Evolutionary conservation across 92 coral and sea anemone species (phyloP).

Genomic region (Scolanthus callimorphus): DNA sequence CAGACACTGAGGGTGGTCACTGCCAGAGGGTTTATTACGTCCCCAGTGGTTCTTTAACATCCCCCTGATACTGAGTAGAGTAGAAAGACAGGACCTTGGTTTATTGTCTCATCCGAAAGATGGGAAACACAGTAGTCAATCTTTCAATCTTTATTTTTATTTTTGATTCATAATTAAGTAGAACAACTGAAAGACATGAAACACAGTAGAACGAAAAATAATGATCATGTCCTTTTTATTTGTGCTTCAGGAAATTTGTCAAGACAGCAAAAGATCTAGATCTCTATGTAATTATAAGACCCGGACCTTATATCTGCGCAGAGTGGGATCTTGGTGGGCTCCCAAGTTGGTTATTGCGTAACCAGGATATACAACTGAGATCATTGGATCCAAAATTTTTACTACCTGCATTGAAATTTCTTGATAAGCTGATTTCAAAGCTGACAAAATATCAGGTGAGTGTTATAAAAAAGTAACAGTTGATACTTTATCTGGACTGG

Average conservation of each 20-base stretch:
- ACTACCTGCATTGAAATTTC: constrained; percentile 17
- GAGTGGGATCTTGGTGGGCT: constrained; percentile 78
- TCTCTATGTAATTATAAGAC: constrained; percentile 55
- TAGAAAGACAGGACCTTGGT: too few relatives aligned
- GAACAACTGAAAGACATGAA: too few relatives aligned
- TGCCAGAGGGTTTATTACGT: too few relatives aligned
- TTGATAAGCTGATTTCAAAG: constrained; percentile 28
- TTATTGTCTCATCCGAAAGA: too few relatives aligned
- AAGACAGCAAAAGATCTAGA: constrained; percentile 42
- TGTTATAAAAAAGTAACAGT: constrained; percentile 34
- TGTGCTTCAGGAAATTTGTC: constrained; percentile 46
- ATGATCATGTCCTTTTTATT: too few relatives aligned
- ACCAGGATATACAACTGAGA: constrained; percentile 25
- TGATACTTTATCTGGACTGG: constrained; percentile 51
- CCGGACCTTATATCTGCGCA: constrained; percentile 76
- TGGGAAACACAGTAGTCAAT: too few relatives aligned
- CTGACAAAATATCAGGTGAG: constrained; percentile 26
- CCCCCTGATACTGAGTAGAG: too few relatives aligned
- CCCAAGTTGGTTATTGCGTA: constrained; percentile 53
- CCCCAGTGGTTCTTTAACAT: too few relatives aligned
- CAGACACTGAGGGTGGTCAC: too few relatives aligned
- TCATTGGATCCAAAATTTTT: constrained; percentile 11
- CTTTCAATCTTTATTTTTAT: too few relatives aligned
- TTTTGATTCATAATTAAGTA: too few relatives aligned
- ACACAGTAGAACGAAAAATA: too few relatives aligned